phyloP scores from a whole-genome alignment of 2,113 vertebrate genomes.

The Syrrhaptes paradoxus region DNA sequence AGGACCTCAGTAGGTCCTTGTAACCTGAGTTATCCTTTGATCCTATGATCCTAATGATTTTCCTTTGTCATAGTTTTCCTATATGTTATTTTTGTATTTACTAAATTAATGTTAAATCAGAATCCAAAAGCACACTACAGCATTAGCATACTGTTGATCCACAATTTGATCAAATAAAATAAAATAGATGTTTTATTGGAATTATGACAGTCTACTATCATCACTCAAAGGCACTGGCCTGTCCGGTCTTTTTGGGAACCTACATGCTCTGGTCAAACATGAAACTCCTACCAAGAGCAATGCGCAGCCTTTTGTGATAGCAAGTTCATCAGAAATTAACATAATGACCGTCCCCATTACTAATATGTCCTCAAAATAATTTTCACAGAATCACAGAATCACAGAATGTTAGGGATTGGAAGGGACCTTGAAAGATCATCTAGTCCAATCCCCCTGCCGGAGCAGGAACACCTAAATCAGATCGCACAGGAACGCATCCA shows the following conservation, averaged over 20 bases:
- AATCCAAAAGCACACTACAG: neutral
- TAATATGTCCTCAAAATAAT: neutral
- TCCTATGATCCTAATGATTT: neutral
- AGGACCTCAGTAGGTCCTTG: neutral
- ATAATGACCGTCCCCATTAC: neutral
- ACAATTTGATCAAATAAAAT: neutral
- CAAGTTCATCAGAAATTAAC: neutral
- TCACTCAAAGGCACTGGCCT: neutral
- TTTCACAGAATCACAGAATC: no score
- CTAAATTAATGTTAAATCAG: neutral
- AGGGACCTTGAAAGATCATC: no score
- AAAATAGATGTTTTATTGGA: neutral
- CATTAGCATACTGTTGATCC: neutral
- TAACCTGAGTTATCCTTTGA: neutral
- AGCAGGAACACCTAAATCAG: no score
- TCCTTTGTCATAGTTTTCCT: neutral
- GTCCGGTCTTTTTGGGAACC: neutral
- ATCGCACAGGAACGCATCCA: no score
- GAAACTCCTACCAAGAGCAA: neutral
- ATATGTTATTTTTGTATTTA: neutral
- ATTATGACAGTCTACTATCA: neutral
- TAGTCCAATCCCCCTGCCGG: no score
- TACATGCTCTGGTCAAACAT: neutral
- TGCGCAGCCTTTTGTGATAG: neutral
- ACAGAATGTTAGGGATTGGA: no score